These are phyloP conservation scores for Montipora sp. DNA, from an alignment of 64 coral and sea anemone species.

Conservation along the genomic window DNA sequence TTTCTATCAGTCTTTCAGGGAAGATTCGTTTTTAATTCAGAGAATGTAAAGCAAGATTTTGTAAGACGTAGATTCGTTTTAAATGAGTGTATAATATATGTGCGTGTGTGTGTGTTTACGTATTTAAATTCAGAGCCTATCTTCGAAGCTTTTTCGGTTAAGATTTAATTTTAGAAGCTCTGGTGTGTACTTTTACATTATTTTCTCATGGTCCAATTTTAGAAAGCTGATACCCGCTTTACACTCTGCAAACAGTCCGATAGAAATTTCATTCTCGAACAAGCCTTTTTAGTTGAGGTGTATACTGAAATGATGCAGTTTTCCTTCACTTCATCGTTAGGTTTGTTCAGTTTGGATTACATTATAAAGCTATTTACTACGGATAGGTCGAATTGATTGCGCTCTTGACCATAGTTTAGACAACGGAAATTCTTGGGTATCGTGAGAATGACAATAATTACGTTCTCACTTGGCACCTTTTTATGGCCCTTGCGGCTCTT, in stretches of 20 bases:
- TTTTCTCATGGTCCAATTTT: background rate
- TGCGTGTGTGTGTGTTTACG: no score
- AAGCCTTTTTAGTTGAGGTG: background rate
- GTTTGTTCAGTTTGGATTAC: background rate
- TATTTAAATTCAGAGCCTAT: background rate
- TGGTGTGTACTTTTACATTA: background rate
- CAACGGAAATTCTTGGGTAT: constrained; percentile 56
- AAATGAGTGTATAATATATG: no score
- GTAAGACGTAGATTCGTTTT: no score
- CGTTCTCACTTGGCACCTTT: constrained; percentile 69
- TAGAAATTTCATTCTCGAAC: background rate
- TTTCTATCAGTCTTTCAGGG: background rate
- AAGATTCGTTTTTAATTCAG: background rate
- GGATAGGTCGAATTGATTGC: constrained; percentile 14
- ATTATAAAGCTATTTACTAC: background rate
- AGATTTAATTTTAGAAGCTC: background rate
- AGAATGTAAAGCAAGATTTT: no score
- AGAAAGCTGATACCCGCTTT: background rate
- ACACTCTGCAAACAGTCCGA: background rate
- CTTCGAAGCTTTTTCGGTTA: background rate
- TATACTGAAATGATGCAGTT: background rate
- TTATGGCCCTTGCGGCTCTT: constrained; percentile 77
- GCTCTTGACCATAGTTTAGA: constrained; percentile 43
- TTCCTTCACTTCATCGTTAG: background rate
- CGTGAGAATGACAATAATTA: constrained; percentile 65